These are phyloP conservation scores for Ceyx margarethae DNA, from an alignment of 2,113 vertebrate species.

Conservation along the genomic window DNA sequence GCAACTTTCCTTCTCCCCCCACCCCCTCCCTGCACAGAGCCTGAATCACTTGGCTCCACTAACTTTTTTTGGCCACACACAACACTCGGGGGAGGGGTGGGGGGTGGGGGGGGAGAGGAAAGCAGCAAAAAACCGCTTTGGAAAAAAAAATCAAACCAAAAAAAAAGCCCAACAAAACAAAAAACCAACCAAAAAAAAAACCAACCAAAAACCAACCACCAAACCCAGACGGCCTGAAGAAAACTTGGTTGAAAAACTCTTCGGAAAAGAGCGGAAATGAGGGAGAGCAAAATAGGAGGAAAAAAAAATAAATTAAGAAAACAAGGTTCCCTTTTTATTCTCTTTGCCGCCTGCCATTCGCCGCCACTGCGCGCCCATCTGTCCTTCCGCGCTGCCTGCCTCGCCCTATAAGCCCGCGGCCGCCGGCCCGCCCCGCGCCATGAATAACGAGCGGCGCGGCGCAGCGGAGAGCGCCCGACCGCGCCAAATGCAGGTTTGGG, in stretches of 20 bases:
- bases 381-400: constrained; percentile 53
- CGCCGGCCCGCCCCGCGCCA: constrained; percentile 85
- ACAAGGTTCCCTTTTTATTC: not conserved
- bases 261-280: not conserved
- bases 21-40: not conserved
- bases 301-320: not conserved
- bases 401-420: constrained; percentile 80
- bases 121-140: not conserved
- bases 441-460: constrained; percentile 58
- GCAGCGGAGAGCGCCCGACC: not conserved
- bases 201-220: not conserved
- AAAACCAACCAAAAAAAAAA: not conserved
- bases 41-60: not conserved
- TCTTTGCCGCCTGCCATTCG: not conserved
- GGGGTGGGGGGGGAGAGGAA: too few species aligned
- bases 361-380: constrained; percentile 63
- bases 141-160: not conserved
- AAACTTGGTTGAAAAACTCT: not conserved
- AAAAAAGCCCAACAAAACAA: not conserved
- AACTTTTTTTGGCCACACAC: not conserved
- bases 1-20: not conserved
- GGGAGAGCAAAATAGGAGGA: not conserved
- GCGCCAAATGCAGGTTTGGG: not conserved
- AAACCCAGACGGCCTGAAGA: not conserved
- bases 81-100: too few species aligned